A percentile compares a stretch with the other conserved stretches of the same genome.
phyloP scores from a whole-genome alignment of 2,113 vertebrate genomes.

The Stegostoma tigrinum region DNA sequence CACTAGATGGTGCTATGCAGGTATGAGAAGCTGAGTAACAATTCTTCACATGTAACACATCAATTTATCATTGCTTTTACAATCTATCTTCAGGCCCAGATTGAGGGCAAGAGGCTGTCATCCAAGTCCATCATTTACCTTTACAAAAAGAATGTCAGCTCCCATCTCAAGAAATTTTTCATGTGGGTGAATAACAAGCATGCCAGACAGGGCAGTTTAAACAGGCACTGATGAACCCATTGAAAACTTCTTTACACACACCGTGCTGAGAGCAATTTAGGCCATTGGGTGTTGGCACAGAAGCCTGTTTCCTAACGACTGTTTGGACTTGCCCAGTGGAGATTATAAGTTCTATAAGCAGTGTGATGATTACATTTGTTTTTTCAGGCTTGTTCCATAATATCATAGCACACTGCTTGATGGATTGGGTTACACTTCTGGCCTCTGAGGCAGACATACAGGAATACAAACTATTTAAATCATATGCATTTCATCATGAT shows the following conservation, averaged over 20 bases:
- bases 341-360: conserved; percentile 44
- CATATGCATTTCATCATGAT: neutral
- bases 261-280: conserved; percentile 17
- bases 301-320: conserved; percentile 43
- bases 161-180: conserved; percentile 53
- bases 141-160: conserved; percentile 53
- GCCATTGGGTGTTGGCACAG: conserved; percentile 43
- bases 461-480: neutral
- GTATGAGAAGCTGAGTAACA: conserved; percentile 48
- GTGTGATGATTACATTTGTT: conserved; percentile 44
- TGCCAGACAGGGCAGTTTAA: conserved; percentile 25
- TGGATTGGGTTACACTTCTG: conserved; percentile 7
- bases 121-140: conserved; percentile 58
- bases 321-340: conserved; percentile 43
- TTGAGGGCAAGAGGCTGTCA: conserved; percentile 50
- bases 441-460: conserved; percentile 27
- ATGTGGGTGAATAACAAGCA: conserved; percentile 45
- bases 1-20: conserved; percentile 71
- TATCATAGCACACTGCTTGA: conserved; percentile 36
- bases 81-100: conserved; percentile 47
- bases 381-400: conserved; percentile 41
- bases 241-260: neutral
- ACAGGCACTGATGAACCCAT: conserved; percentile 37
- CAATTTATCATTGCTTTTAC: conserved; percentile 60
- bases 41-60: conserved; percentile 43